These are phyloP conservation scores for Girardinichthys multiradiatus DNA, from an alignment of 2,113 vertebrate species.

Conservation along the genomic window DNA sequence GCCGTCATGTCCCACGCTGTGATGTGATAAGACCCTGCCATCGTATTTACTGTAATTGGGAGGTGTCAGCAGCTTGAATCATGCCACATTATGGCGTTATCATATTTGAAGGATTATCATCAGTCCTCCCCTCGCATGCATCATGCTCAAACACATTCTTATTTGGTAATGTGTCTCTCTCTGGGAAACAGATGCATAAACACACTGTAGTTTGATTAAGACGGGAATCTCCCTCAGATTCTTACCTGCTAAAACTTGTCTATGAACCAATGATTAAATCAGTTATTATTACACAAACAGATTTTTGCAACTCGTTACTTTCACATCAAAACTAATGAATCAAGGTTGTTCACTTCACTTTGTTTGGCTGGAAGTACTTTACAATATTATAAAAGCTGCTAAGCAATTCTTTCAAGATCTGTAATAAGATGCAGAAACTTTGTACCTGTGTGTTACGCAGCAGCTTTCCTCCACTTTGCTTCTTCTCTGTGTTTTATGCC, in stretches of 20 bases:
- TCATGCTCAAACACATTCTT: background rate
- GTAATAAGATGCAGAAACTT: too few species aligned
- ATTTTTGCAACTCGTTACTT: background rate
- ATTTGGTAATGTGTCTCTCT: background rate
- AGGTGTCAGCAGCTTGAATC: conserved; percentile 49
- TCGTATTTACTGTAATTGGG: conserved; percentile 31
- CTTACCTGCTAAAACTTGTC: background rate
- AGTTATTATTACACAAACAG: background rate
- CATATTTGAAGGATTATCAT: conserved; percentile 33
- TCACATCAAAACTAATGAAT: background rate
- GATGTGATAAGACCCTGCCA: too few species aligned
- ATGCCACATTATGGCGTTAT: conserved; percentile 23
- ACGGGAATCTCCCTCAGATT: background rate
- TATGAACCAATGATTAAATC: background rate
- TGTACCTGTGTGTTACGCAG: too few species aligned
- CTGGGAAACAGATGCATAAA: background rate
- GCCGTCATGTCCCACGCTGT: too few species aligned
- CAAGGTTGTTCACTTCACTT: background rate
- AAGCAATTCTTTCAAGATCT: background rate
- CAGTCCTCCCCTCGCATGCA: conserved; percentile 10
- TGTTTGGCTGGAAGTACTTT: background rate
- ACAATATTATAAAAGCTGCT: background rate
- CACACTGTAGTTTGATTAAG: too few species aligned
- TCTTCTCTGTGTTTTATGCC: too few species aligned
- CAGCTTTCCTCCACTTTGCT: too few species aligned